Evolutionary conservation across 1,140 invertebrate species (phyloP).

Genomic region (Mizuhopecten yessoensis): DNA sequence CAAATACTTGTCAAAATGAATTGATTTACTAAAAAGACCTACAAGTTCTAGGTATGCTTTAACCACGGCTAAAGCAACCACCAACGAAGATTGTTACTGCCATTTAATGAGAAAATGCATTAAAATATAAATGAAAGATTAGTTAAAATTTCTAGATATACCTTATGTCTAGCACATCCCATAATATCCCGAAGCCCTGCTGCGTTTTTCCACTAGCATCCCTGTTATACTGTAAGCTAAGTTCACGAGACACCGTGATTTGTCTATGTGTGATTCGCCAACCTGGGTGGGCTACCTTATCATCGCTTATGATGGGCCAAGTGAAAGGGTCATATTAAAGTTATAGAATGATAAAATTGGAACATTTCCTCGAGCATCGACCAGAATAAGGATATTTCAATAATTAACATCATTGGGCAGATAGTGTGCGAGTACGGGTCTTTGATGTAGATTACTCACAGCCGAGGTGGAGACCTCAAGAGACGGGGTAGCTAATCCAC

Average conservation of each 20-base stretch:
- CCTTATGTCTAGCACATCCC: slow-evolving; percentile 49
- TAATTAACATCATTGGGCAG: slow-evolving; percentile 43
- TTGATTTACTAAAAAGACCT: slow-evolving; percentile 48
- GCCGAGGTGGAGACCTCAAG: slow-evolving; percentile 35
- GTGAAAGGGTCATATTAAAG: slow-evolving; percentile 53
- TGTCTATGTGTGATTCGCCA: slow-evolving; percentile 28
- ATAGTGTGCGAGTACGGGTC: slow-evolving; percentile 32
- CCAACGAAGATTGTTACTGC: slow-evolving; percentile 54
- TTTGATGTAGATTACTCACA: slow-evolving; percentile 42
- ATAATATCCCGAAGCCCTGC: slow-evolving; percentile 48
- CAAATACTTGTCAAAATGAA: slow-evolving; percentile 46
- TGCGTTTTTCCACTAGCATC: slow-evolving; percentile 46
- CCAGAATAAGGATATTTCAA: slow-evolving; percentile 49
- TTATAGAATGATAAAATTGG: slow-evolving; percentile 57
- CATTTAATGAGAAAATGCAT: slow-evolving; percentile 54
- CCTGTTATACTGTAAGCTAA: slow-evolving; percentile 41
- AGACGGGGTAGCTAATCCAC: slow-evolving; percentile 38
- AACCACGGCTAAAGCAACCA: slow-evolving; percentile 38
- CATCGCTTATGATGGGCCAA: slow-evolving; percentile 42
- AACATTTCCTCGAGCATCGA: slow-evolving; percentile 47
- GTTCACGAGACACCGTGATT: slow-evolving; percentile 41
- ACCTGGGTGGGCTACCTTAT: slow-evolving; percentile 49
- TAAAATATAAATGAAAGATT: slow-evolving; percentile 53
- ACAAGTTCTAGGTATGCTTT: slow-evolving; percentile 42
- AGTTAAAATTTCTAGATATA: slow-evolving; percentile 48